Base-by-base conservation (phyloP, 2,797 vertebrate species). In the Channallabes apus region DNA sequence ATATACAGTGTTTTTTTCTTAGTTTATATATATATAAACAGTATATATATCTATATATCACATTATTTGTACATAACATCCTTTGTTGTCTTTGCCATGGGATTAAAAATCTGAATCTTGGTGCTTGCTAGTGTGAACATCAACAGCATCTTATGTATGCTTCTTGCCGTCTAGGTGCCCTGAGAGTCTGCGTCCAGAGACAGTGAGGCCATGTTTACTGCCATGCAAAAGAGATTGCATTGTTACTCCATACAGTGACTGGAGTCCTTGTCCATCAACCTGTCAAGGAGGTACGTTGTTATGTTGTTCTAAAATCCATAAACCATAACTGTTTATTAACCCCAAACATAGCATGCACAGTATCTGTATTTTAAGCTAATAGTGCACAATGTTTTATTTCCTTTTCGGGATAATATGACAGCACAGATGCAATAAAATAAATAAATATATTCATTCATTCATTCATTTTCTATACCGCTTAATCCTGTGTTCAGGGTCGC, bases 191-290 rank as follows among this genome's bases (percentile, higher is more conserved):
- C 96, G 98, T 18, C 98, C 98, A 79, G 98, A 99, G 90, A 98
- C 97, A 0, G 97, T 99, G 87, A 93, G 97, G 64, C 97, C 97
- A 2, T 99, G 98, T 88, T 93, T 99, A 46, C 95, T 99, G 85
- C 97, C 97, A 1, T 99, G 98, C 88, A 96, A 96, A 86, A 96
- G 96, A 88, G 97, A 99, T 91, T 99, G 98, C 59, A 93, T 96
- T 0, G 92, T 99, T 80, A 99, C 96, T 0, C 96, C 98, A 0
- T 99, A 96, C 91, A 99, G 97, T 77, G 97, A 99, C 85, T 99
- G 98, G 98, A 97, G 95, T 11, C 24, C 88, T 0, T 99, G 97
- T 82, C 96, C 96, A 17, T 93, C 95, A 24, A 92, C 93, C 0
- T 99, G 98, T 90, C 94, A 94, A 90, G 91, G 96, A 96, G 97